These are phyloP conservation scores for Deladenus siricidicola DNA, from an alignment of 2,888 invertebrate genomes.

Conservation along the genomic window DNA sequence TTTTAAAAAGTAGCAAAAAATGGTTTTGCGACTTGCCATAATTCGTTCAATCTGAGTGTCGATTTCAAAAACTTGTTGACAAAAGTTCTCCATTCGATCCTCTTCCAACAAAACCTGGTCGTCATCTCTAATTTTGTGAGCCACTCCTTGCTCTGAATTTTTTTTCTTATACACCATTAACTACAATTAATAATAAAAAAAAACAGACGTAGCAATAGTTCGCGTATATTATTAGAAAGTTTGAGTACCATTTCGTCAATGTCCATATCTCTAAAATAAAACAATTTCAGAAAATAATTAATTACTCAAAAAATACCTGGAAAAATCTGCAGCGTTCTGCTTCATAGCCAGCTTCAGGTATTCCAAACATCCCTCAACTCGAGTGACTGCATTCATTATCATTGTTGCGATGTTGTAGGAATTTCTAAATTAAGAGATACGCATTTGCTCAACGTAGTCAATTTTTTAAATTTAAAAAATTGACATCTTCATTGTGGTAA, in stretches of 20 bases:
- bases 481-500: too few species aligned
- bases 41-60: neutral
- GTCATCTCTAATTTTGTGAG: conserved; percentile 1
- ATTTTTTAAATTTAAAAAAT: too few species aligned
- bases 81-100: conserved; percentile 11
- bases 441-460: too few species aligned
- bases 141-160: neutral
- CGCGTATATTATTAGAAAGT: neutral
- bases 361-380: neutral
- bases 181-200: too few species aligned
- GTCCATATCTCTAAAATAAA: conserved; percentile 1
- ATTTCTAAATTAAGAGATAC: neutral
- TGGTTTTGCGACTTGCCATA: neutral
- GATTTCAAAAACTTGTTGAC: neutral
- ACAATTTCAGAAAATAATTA: neutral
- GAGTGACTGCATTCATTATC: neutral
- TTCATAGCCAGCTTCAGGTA: neutral
- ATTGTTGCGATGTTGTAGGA: neutral
- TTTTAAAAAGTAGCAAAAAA: neutral
- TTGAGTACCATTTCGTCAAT: neutral
- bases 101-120: conserved; percentile 13
- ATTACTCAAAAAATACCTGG: neutral
- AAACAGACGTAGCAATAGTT: neutral
- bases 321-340: neutral
- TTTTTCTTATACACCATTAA: too few species aligned